These are phyloP conservation scores for Nothoprocta pentlandii DNA, from an alignment of 2,113 vertebrate genomes.

Conservation along the genomic window DNA sequence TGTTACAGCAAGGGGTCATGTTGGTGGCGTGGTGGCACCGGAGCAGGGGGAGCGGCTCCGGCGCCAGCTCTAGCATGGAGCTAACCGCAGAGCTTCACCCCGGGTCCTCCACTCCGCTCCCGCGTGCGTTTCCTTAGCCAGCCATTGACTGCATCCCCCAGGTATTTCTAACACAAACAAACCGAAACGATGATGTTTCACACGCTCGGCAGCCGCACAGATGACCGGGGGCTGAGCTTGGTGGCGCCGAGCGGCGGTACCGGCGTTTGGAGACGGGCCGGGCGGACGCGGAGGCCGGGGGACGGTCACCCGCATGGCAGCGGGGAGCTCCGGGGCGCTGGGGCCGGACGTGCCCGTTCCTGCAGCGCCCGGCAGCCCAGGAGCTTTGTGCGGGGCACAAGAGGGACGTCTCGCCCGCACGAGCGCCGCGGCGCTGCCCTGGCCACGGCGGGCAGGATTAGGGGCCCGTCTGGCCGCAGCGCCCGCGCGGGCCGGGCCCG, in stretches of 20 bases:
- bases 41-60: not conserved
- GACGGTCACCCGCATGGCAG: not conserved
- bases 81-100: not conserved
- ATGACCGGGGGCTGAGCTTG: not conserved
- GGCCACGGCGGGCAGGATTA: not conserved
- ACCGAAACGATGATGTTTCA: not conserved
- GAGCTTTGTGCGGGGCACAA: not conserved
- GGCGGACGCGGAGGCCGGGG: not conserved
- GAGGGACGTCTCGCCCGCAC: not conserved
- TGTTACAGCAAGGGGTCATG: not conserved
- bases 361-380: too few species aligned
- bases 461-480: not conserved
- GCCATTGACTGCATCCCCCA: not conserved
- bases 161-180: not conserved
- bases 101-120: not conserved
- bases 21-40: accelerated
- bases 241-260: not conserved
- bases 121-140: not conserved
- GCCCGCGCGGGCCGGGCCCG: not conserved
- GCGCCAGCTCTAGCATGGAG: not conserved
- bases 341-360: too few species aligned
- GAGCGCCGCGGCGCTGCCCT: not conserved
- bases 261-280: not conserved
- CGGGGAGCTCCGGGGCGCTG: too few species aligned
- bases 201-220: not conserved